A percentile compares a stretch with the other conserved stretches of the same genome.
phyloP scores from a whole-genome alignment of 2,888 invertebrate species.

The Herminia tarsipennalis region DNA sequence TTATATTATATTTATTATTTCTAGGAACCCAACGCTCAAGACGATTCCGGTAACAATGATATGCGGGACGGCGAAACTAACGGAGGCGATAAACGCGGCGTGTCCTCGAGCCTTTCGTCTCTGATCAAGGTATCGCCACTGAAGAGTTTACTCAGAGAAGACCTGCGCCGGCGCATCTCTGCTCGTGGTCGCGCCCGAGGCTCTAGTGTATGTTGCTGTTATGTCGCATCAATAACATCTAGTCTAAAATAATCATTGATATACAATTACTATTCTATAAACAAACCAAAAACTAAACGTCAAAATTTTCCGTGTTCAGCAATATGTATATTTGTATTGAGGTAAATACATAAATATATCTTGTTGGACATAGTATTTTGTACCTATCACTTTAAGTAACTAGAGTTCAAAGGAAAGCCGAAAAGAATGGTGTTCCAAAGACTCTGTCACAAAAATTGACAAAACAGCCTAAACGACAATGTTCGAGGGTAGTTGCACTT shows the following conservation, averaged over 20 bases:
- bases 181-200: conserved; percentile 87
- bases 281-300: not conserved
- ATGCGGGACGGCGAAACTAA: conserved; percentile 67
- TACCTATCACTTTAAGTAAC: too few relatives aligned
- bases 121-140: conserved; percentile 94
- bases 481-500: too few relatives aligned
- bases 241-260: conserved; percentile 1
- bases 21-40: conserved; percentile 71
- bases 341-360: too few relatives aligned
- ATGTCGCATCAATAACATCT: conserved; percentile 33
- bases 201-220: conserved; percentile 67
- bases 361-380: too few relatives aligned
- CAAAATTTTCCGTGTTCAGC: too few relatives aligned
- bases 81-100: conserved; percentile 74
- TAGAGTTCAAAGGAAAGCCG: too few relatives aligned
- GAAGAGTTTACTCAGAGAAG: conserved; percentile 93
- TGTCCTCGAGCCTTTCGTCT: conserved; percentile 90
- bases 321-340: too few relatives aligned
- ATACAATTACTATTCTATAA: not conserved
- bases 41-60: conserved; percentile 63
- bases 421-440: too few relatives aligned
- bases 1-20: not conserved
- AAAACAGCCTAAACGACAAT: too few relatives aligned
- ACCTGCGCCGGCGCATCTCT: conserved; percentile 92
- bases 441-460: too few relatives aligned